Conservation (phyloP, 2,888 invertebrate species). For the Stenodera caucasica region DNA sequence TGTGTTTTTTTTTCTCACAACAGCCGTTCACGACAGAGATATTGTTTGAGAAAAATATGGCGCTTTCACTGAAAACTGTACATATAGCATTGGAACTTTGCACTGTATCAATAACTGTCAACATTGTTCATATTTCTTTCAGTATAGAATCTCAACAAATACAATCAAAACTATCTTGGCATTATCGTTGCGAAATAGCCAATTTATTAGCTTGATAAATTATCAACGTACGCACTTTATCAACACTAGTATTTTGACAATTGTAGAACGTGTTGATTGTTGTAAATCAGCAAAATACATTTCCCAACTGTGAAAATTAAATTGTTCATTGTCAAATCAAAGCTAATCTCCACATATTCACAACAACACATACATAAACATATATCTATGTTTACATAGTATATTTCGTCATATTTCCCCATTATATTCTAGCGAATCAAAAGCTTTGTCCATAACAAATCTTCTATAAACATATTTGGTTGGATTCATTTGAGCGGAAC, state of each 20-base stretch:
- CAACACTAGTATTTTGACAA: background rate
- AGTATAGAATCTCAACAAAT: background rate
- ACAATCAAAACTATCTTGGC: background rate
- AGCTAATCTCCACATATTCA: background rate
- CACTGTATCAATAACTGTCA: constrained; percentile 28
- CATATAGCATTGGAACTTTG: constrained; percentile 16
- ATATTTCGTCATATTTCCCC: background rate
- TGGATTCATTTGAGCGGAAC: constrained; percentile 8
- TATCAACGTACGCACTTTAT: background rate
- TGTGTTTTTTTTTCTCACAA: constrained; percentile 8
- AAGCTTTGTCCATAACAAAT: constrained; percentile 10
- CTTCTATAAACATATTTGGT: constrained; percentile 9
- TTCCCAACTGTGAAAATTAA: background rate
- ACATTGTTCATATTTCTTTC: constrained; percentile 10
- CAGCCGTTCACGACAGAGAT: constrained; percentile 36
- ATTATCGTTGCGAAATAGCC: background rate
- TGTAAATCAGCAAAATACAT: no score
- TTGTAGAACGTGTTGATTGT: background rate
- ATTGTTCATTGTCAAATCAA: constrained; percentile 3
- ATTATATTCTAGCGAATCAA: background rate
- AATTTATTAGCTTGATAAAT: background rate
- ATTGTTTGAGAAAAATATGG: constrained; percentile 38
- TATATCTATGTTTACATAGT: background rate
- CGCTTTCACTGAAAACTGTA: constrained; percentile 29
- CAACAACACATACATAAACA: background rate